Evolutionary conservation across 2,888 invertebrate genomes (phyloP), one percentile per base, ranked within the genome.

Genomic region (Melieria omissa): DNA sequence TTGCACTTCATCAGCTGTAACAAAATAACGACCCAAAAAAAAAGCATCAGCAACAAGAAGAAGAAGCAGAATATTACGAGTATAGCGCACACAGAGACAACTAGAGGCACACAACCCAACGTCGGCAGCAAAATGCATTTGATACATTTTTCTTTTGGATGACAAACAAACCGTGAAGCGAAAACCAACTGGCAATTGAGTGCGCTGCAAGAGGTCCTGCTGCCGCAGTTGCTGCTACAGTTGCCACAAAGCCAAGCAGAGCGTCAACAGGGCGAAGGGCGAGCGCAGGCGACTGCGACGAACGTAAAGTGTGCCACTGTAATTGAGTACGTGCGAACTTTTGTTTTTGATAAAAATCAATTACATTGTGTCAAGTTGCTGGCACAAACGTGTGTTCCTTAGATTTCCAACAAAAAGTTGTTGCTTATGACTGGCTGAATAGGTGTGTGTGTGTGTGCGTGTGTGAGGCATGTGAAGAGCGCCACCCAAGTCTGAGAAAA

Each of bases 101-200:
- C 3, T 29, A 29, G 3, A 29, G 10, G 9, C 54, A 1, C n/a
- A 9, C 4, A 12, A 9, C 3, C 16, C 14, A 55, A 55, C 16
- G 9, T 14, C 5, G 14, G 29, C 55, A n/a, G 58, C 65, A 46
- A 45, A 57, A 57, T 66, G 46, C 55, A 45, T 45, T 66, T 46
- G 57, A 66, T 66, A 57, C 29, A 58, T 47, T 66, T 66, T 66
- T 66, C 65, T 58, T 66, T 66, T 58, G 55, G 65, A 66, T 44
- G 57, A 66, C 55, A 66, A 65, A 66, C 57, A 66, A 66, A 66
- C 45, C 65, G 65, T 66, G 65, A 66, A 66, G 65, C 46, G 65
- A 66, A 66, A 66, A 57, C 65, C 57, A 66, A 66, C 65, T 66
- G 41, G 65, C 47, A 66, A 58, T 66, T 66, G 55, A 57, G 47